Evolutionary conservation across 1,140 invertebrate genomes (phyloP).

Genomic region (Drosophila pandora): DNA sequence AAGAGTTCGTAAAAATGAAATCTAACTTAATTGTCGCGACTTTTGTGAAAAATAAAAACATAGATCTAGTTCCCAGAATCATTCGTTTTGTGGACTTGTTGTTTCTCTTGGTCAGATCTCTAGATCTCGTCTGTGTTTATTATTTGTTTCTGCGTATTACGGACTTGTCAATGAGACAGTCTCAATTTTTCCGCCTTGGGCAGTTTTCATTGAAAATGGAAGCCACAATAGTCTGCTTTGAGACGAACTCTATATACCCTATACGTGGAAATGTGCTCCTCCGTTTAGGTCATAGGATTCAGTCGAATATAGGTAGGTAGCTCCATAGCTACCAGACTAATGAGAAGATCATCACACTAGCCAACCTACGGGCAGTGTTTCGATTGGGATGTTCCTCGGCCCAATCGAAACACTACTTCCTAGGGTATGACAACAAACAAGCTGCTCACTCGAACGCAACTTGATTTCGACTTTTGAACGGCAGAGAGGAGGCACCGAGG

Average conservation of each 20-base stretch:
- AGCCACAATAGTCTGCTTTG: too few species aligned
- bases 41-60: background rate
- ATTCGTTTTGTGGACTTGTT: background rate
- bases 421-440: constrained; percentile 1
- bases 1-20: too few species aligned
- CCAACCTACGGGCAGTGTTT: too few species aligned
- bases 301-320: too few species aligned
- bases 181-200: background rate
- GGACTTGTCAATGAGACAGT: background rate
- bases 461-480: constrained; percentile 23
- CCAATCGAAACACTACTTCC: too few species aligned
- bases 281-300: too few species aligned
- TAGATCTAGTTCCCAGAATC: background rate
- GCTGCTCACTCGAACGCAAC: constrained; percentile 16
- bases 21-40: too few species aligned
- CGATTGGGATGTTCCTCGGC: too few species aligned
- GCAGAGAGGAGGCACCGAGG: background rate
- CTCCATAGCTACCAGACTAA: too few species aligned
- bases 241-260: background rate
- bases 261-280: background rate
- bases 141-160: background rate
- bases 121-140: background rate
- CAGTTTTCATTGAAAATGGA: background rate
- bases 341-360: too few species aligned
- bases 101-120: background rate